Conservation (phyloP, 92 coral and sea anemone genomes). For the Palythoa heliodiscus region DNA sequence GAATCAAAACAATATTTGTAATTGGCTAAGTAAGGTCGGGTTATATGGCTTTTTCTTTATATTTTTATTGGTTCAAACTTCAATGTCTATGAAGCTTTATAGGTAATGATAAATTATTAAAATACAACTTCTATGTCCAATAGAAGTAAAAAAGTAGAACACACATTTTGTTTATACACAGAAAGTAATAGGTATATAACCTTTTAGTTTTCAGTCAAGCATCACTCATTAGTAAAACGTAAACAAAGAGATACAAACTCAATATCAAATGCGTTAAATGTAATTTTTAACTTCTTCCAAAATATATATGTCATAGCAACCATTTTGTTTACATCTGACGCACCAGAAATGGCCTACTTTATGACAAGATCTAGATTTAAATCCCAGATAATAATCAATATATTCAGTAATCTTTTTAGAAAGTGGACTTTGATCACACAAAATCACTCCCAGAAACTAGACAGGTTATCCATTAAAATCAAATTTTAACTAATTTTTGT, state of each 20-base stretch:
- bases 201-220: background rate
- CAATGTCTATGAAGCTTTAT: no score
- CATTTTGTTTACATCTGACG: background rate
- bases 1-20: no score
- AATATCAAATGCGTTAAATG: background rate
- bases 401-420: no score
- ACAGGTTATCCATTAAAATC: background rate
- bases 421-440: conserved; percentile 39
- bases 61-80: no score
- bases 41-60: no score
- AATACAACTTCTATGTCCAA: no score
- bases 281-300: background rate
- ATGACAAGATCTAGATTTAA: background rate
- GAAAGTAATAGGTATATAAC: background rate
- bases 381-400: background rate
- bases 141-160: no score
- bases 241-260: background rate
- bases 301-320: background rate
- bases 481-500: background rate
- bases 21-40: no score
- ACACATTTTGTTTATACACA: no score
- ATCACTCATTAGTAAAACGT: background rate
- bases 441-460: background rate
- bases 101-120: no score
- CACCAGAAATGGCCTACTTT: background rate